phyloP scores from a whole-genome alignment of 1,140 invertebrate genomes.

The Pemphigus obesinymphae region DNA sequence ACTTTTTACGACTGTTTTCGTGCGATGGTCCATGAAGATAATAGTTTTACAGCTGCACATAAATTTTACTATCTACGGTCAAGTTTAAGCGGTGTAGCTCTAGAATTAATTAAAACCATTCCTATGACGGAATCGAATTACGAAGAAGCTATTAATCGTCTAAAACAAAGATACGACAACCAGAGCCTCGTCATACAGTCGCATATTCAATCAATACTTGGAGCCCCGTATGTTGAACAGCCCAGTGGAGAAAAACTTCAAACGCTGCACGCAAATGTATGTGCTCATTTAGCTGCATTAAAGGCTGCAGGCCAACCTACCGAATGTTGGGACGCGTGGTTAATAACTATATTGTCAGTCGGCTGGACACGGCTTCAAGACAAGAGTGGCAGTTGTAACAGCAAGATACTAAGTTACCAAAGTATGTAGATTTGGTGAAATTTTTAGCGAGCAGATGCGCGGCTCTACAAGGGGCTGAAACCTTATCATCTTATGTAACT shows the following conservation, averaged over 20 bases:
- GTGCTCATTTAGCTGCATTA: neutral
- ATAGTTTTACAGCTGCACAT: neutral
- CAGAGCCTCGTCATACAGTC: too few species aligned
- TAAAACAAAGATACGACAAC: neutral
- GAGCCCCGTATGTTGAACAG: neutral
- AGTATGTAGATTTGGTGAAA: neutral
- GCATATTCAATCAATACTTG: neutral
- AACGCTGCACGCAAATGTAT: neutral
- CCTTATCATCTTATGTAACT: too few species aligned
- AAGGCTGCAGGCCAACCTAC: neutral
- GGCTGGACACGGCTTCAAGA: neutral
- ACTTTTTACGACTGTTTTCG: neutral
- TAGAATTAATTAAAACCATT: neutral
- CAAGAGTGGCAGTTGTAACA: neutral
- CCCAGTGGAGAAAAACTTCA: neutral
- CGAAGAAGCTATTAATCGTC: neutral
- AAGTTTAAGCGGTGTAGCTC: neutral
- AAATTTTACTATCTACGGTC: slow-evolving; percentile 8
- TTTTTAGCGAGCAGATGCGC: neutral
- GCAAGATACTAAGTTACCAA: neutral
- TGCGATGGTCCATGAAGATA: neutral
- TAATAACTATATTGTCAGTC: neutral
- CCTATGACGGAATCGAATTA: neutral
- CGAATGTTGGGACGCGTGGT: neutral
- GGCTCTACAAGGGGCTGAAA: too few species aligned